Evolutionary conservation across 2,113 vertebrate genomes (phyloP).

Genomic region (Mormyrus iriodes): DNA sequence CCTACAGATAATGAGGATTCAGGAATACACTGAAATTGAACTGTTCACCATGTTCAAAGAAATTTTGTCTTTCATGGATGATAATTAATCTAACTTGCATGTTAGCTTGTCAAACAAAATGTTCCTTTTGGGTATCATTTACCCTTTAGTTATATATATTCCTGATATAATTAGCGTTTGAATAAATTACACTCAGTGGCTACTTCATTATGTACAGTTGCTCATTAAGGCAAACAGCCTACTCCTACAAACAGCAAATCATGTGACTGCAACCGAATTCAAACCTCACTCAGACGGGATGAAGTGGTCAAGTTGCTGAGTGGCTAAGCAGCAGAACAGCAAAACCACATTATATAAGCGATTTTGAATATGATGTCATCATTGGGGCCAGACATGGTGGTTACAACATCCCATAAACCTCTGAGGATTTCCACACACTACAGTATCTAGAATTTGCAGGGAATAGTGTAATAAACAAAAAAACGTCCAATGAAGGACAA

Average conservation of each 20-base stretch:
- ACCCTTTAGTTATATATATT: background rate
- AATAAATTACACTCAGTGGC: background rate
- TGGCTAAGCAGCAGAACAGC: background rate
- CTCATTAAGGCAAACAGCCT: background rate
- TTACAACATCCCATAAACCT: background rate
- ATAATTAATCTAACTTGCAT: background rate
- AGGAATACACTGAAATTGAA: background rate
- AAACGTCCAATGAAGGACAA: background rate
- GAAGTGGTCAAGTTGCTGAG: background rate
- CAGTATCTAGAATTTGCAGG: background rate
- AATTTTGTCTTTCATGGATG: background rate
- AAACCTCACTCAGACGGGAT: background rate
- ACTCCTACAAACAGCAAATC: background rate
- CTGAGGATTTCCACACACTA: background rate
- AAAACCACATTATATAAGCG: background rate
- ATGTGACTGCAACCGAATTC: background rate
- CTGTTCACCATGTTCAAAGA: background rate
- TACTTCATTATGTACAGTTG: background rate
- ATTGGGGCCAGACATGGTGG: background rate
- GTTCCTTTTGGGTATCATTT: background rate
- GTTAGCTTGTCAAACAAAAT: background rate
- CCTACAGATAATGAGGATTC: background rate
- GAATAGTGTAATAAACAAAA: background rate
- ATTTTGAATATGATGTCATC: background rate
- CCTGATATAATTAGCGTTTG: background rate